These are phyloP conservation scores for Xylota segnis DNA, from an alignment of 2,888 invertebrate species.

Conservation along the genomic window DNA sequence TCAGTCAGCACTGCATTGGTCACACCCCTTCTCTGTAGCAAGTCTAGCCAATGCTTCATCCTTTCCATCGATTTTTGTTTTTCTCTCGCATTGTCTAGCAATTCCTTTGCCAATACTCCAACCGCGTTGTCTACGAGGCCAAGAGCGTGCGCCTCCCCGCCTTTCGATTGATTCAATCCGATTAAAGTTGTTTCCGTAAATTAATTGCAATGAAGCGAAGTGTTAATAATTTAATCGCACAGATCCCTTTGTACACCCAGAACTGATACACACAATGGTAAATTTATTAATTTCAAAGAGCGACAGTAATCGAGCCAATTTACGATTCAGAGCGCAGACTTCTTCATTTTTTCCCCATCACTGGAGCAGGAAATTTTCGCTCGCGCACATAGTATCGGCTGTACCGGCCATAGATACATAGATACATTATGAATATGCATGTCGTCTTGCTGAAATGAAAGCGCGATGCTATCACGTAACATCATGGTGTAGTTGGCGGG, in stretches of 20 bases:
- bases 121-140: background rate
- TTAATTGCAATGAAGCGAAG: slow-evolving; percentile 36
- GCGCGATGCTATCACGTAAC: slow-evolving; percentile 16
- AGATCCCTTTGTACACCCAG: slow-evolving; percentile 7
- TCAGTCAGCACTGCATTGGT: too few species aligned
- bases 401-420: background rate
- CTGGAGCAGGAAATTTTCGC: slow-evolving; percentile 17
- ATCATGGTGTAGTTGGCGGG: slow-evolving; percentile 12
- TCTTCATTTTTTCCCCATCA: slow-evolving; percentile 4
- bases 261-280: background rate
- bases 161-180: background rate
- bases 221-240: slow-evolving; percentile 35
- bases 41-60: too few species aligned
- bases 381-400: background rate
- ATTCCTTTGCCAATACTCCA: background rate
- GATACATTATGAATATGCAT: background rate
- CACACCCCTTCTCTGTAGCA: too few species aligned
- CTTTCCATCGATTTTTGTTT: too few species aligned
- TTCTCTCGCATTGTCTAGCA: too few species aligned
- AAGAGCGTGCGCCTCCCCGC: too few species aligned
- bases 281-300: slow-evolving; percentile 21
- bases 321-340: slow-evolving; percentile 8
- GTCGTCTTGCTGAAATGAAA: background rate
- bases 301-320: slow-evolving; percentile 28
- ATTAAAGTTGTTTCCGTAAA: background rate